Conservation (phyloP, 2,113 vertebrate species). For the Pelecanoides urinatrix region DNA sequence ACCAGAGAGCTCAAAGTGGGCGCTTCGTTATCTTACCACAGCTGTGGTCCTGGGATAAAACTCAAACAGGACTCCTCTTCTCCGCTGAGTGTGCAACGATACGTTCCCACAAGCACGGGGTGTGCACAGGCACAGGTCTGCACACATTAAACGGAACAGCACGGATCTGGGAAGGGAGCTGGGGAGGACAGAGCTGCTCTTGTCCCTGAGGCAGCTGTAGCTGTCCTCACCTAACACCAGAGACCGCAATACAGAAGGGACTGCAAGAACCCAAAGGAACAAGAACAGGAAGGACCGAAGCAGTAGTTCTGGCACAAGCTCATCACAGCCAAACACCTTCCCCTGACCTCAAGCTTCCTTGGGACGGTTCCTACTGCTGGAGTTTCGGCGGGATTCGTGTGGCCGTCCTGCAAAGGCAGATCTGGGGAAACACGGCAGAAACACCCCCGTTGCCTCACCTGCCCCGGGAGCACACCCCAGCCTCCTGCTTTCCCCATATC, state of each 20-base stretch:
- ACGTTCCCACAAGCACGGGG: not conserved
- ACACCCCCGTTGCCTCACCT: not conserved
- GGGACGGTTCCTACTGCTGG: not conserved
- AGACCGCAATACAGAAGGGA: not conserved
- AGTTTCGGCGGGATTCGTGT: not conserved
- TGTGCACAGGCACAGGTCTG: not conserved
- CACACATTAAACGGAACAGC: accelerated
- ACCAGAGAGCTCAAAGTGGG: not conserved
- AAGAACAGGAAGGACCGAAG: not conserved
- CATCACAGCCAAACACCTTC: not conserved
- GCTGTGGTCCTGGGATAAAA: not conserved
- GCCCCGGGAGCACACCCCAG: not conserved
- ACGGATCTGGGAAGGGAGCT: not conserved
- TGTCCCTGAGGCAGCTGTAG: not conserved
- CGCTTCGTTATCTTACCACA: not conserved
- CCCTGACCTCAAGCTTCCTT: not conserved
- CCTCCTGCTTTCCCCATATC: not conserved
- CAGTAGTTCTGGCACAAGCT: not conserved
- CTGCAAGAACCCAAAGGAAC: not conserved
- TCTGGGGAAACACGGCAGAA: not conserved
- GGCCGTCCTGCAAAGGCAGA: not conserved
- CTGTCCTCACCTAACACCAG: not conserved
- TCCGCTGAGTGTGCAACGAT: accelerated
- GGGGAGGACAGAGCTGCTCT: not conserved
- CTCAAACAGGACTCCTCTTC: not conserved